Conservation (phyloP, 2,797 vertebrate species). For the Neopelma chrysocephalum region DNA sequence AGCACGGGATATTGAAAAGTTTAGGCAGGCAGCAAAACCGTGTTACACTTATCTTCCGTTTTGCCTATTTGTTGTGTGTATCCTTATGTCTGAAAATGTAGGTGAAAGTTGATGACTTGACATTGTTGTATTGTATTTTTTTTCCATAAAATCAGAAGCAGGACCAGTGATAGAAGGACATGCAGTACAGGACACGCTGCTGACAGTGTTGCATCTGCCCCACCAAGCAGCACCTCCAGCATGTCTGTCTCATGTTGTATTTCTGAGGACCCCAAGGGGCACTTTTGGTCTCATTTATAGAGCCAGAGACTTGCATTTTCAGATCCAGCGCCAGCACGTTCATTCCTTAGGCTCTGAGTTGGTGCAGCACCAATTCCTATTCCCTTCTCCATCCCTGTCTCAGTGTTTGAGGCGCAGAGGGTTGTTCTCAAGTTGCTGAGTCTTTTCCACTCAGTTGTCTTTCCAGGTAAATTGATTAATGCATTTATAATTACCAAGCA, state of each 20-base stretch:
- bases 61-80: background rate
- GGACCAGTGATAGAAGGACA: accelerated
- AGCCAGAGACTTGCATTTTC: background rate
- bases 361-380: background rate
- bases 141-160: background rate
- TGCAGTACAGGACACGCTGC: background rate
- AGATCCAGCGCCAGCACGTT: background rate
- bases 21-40: accelerated
- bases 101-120: background rate
- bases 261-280: background rate
- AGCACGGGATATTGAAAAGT: accelerated
- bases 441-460: background rate
- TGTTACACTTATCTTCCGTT: background rate
- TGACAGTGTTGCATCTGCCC: background rate
- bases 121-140: background rate
- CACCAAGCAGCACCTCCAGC: background rate
- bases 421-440: background rate
- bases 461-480: background rate
- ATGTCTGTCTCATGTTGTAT: accelerated
- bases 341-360: background rate
- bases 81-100: background rate
- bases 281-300: background rate
- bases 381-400: background rate
- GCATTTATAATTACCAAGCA: background rate
- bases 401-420: background rate